Evolutionary conservation across 2,888 invertebrate species (phyloP).

Genomic region (Drosophila falleni): DNA sequence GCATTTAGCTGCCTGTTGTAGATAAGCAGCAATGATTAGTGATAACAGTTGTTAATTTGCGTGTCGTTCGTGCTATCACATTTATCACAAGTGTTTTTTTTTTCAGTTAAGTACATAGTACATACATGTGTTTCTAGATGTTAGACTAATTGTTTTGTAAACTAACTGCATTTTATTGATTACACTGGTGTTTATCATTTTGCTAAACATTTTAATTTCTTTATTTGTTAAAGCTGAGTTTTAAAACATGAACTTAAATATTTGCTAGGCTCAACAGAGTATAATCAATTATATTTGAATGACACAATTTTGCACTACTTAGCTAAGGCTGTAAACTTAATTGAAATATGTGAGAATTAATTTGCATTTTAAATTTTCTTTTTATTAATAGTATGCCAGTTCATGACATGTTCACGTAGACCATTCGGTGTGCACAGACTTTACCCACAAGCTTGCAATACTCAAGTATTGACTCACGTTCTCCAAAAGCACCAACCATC

Average conservation of each 20-base stretch:
- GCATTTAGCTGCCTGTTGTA: constrained; percentile 65
- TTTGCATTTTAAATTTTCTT: not conserved
- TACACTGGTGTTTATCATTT: constrained; percentile 2
- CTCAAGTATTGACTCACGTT: constrained; percentile 78
- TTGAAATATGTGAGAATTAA: constrained; percentile 15
- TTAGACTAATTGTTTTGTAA: not conserved
- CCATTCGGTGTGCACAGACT: constrained; percentile 83
- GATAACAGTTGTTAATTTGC: constrained; percentile 44
- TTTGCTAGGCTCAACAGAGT: constrained; percentile 33
- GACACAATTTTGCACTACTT: constrained; percentile 40
- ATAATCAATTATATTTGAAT: constrained; percentile 31
- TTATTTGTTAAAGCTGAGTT: constrained; percentile 27
- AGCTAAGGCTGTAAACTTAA: constrained; percentile 25
- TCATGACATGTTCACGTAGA: constrained; percentile 69
- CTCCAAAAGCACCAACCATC: constrained; percentile 62
- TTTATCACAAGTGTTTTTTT: constrained; percentile 25
- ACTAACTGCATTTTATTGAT: constrained; percentile 4
- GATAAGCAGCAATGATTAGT: constrained; percentile 59
- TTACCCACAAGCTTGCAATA: constrained; percentile 84
- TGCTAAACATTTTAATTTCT: constrained; percentile 24
- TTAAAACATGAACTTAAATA: constrained; percentile 13
- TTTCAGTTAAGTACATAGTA: not conserved
- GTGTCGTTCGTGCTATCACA: constrained; percentile 8
- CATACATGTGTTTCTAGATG: not conserved
- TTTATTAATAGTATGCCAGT: not conserved